Evolutionary conservation across 1,140 invertebrate species (phyloP).

Genomic region (Sinonovacula constricta): DNA sequence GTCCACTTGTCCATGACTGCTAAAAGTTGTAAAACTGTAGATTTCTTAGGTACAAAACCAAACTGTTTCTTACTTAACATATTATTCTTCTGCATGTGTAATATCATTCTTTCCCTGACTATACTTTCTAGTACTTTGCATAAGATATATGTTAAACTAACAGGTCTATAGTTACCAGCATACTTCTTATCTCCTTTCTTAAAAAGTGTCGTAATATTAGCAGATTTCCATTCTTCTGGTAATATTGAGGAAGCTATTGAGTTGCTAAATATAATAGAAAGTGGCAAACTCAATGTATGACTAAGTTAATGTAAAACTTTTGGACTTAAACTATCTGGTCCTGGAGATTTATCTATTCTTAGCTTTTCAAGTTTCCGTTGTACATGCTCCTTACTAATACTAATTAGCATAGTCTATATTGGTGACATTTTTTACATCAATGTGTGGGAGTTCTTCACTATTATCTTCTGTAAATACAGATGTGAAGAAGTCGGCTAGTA

Average conservation of each 20-base stretch:
- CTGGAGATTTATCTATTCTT: slow-evolving; percentile 17
- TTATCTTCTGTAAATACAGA: no score
- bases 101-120: slow-evolving; percentile 10
- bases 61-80: slow-evolving; percentile 6
- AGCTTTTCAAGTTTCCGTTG: neutral
- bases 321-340: slow-evolving; percentile 5
- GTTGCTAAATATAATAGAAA: slow-evolving; percentile 2
- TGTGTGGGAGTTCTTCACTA: no score
- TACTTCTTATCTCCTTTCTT: slow-evolving; percentile 26
- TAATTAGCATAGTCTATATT: no score
- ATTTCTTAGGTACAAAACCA: no score
- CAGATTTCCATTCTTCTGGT: slow-evolving; percentile 10
- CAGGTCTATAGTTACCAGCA: neutral
- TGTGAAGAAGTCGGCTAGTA: no score
- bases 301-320: slow-evolving; percentile 5
- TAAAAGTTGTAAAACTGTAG: neutral
- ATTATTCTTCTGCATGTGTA: slow-evolving; percentile 6
- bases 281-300: neutral
- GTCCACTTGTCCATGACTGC: neutral
- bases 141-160: neutral
- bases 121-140: neutral
- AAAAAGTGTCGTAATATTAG: neutral
- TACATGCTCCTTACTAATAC: no score
- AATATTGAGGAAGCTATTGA: neutral
- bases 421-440: no score